phyloP scores from a whole-genome alignment of 2,797 vertebrate genomes.

The Galago senegalensis region DNA sequence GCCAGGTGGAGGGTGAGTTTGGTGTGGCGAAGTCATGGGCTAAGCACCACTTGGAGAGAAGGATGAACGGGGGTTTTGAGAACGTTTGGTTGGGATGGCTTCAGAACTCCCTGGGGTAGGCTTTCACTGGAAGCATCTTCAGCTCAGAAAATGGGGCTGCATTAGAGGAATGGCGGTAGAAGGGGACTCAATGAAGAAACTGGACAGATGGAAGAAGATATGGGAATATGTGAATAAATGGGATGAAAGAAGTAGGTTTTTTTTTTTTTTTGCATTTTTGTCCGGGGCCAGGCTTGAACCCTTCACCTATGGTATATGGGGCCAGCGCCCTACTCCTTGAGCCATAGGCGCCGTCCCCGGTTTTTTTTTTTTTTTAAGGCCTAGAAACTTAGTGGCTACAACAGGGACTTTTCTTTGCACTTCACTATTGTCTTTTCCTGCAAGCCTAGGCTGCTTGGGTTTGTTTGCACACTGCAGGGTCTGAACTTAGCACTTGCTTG shows the following conservation, averaged over 20 bases:
- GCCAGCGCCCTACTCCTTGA: too few species aligned
- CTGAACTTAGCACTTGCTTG: not conserved
- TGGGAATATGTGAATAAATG: not conserved
- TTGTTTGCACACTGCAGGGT: not conserved
- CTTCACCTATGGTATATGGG: too few species aligned
- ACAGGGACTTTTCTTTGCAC: not conserved
- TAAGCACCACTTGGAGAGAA: not conserved
- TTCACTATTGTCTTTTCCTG: not conserved
- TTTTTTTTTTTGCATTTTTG: not conserved
- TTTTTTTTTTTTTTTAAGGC: not conserved
- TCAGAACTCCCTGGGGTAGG: slow-evolving; percentile 39
- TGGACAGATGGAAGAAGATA: not conserved
- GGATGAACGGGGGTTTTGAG: not conserved
- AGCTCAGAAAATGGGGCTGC: slow-evolving; percentile 44
- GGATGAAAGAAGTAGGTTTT: not conserved
- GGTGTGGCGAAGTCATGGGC: not conserved
- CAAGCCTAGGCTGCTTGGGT: not conserved
- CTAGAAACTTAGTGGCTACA: not conserved
- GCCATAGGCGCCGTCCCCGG: too few species aligned
- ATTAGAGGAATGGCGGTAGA: slow-evolving; percentile 8
- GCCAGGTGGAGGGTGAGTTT: slow-evolving; percentile 27
- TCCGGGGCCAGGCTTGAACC: too few species aligned
- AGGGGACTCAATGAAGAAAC: slow-evolving; percentile 35
- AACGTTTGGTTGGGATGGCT: not conserved
- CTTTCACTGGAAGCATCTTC: slow-evolving; percentile 48